Conservation (phyloP, 2,113 vertebrate species). For the Pao palembangensis region DNA sequence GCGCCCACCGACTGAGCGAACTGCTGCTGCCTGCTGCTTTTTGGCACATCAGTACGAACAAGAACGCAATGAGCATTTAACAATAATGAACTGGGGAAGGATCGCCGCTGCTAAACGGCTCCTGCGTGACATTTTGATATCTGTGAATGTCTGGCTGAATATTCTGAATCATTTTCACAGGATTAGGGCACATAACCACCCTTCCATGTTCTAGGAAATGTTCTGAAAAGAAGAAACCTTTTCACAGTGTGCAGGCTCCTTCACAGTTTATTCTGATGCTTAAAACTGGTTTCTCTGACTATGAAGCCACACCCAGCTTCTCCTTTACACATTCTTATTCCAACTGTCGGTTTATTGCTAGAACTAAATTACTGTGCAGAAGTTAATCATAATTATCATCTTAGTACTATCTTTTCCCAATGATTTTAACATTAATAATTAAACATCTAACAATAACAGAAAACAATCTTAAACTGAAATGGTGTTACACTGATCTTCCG, state of each 20-base stretch:
- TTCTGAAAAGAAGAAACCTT: no score
- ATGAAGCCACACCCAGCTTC: conserved; percentile 16
- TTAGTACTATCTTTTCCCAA: no score
- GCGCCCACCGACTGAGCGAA: conserved; percentile 14
- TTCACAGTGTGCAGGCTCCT: no score
- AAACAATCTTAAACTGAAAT: no score
- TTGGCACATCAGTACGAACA: neutral
- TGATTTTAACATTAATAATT: no score
- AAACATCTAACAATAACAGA: no score
- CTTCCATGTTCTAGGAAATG: no score
- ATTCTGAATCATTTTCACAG: neutral
- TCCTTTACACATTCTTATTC: neutral
- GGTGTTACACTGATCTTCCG: no score
- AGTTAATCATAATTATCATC: no score
- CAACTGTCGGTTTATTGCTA: no score
- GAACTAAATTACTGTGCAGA: no score
- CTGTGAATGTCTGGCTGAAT: neutral
- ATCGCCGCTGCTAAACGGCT: conserved; percentile 3
- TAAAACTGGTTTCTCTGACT: conserved; percentile 1
- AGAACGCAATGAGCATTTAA: conserved; percentile 19
- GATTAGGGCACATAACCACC: no score
- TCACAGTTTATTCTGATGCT: neutral
- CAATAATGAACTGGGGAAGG: neutral
- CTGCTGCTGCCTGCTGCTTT: neutral
- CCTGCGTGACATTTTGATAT: neutral